These are phyloP conservation scores for Boleophthalmus pectinirostris DNA, from an alignment of 2,113 vertebrate species.

Conservation along the genomic window DNA sequence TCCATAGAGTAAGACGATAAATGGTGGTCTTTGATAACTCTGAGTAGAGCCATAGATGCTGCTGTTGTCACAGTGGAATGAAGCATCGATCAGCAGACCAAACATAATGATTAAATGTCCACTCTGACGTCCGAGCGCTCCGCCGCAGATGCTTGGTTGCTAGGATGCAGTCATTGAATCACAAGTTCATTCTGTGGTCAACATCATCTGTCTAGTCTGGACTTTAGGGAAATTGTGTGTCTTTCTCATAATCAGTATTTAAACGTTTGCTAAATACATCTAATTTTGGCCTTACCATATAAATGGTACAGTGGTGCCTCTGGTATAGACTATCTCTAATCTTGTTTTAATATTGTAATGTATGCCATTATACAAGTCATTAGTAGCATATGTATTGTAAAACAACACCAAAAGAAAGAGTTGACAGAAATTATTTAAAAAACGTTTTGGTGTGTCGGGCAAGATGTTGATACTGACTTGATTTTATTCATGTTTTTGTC, in stretches of 20 bases:
- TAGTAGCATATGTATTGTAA: neutral
- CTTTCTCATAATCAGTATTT: too few species aligned
- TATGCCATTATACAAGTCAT: neutral
- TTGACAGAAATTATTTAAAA: neutral
- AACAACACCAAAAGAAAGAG: neutral
- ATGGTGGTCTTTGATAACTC: constrained; percentile 19
- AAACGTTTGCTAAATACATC: too few species aligned
- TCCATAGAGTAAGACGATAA: neutral
- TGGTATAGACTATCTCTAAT: too few species aligned
- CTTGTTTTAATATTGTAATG: too few species aligned
- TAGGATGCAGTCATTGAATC: constrained; percentile 47
- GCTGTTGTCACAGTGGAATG: constrained; percentile 53
- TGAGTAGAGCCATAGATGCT: constrained; percentile 39
- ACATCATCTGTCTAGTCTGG: constrained; percentile 8
- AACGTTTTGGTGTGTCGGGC: too few species aligned
- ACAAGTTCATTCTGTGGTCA: constrained; percentile 56
- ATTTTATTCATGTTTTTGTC: too few species aligned
- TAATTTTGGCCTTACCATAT: too few species aligned
- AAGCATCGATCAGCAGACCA: constrained; percentile 56
- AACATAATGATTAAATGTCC: constrained; percentile 52
- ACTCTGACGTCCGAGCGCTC: constrained; percentile 15
- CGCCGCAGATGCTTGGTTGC: constrained; percentile 30
- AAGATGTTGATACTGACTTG: too few species aligned
- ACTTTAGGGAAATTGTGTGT: neutral
- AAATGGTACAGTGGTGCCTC: too few species aligned